Evolutionary conservation across 2,113 vertebrate genomes (phyloP).

Genomic region (Leiothrix lutea): DNA sequence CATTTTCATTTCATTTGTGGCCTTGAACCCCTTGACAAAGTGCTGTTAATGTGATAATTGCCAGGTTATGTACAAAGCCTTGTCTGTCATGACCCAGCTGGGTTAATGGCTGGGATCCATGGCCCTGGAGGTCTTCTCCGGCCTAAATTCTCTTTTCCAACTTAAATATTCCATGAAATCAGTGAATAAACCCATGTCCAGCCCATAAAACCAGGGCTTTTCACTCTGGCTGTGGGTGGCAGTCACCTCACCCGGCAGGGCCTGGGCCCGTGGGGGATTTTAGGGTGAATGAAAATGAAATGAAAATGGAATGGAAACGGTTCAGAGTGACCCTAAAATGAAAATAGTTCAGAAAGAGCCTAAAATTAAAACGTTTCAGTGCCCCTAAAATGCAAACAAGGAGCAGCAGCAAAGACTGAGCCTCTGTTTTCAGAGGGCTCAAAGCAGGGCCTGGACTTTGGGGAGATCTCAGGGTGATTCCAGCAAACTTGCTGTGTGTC

Average conservation of each 20-base stretch:
- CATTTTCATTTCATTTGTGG: not conserved
- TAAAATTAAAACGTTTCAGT: not conserved
- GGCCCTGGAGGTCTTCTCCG: not conserved
- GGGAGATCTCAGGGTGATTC: not conserved
- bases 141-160: not conserved
- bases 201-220: not conserved
- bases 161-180: not conserved
- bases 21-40: not conserved
- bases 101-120: not conserved
- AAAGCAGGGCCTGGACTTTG: rapidly evolving
- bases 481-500: not conserved
- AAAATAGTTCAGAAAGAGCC: not conserved
- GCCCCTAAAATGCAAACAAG: not conserved
- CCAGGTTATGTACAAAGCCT: not conserved
- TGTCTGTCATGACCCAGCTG: not conserved
- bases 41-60: not conserved
- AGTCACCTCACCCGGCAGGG: not conserved
- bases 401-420: rapidly evolving
- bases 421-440: not conserved
- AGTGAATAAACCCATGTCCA: rapidly evolving
- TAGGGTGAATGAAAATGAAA: no score
- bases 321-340: no score
- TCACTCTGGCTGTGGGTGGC: rapidly evolving
- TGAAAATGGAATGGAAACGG: not conserved
- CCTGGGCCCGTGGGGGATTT: rapidly evolving